Conservation (phyloP, 2,113 vertebrate genomes). For the Poecile atricapillus region DNA sequence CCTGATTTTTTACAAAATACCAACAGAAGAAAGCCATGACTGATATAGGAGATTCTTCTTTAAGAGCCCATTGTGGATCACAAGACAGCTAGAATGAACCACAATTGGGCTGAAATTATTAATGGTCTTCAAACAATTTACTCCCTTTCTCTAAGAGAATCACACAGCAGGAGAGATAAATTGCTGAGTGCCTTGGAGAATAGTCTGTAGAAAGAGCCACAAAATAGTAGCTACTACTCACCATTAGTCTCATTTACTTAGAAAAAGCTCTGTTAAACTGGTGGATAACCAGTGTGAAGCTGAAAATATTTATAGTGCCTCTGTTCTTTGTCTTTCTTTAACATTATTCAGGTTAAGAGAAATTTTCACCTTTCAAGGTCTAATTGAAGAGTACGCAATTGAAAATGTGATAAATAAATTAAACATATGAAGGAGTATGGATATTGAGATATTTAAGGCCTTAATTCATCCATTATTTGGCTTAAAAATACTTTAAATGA, state of each 20-base stretch:
- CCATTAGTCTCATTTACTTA: not conserved
- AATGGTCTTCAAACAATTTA: not conserved
- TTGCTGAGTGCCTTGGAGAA: not conserved
- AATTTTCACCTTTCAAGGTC: not conserved
- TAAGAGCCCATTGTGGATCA: not conserved
- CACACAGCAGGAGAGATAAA: not conserved
- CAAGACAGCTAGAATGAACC: not conserved
- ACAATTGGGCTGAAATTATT: not conserved
- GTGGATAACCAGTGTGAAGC: not conserved
- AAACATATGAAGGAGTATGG: not conserved
- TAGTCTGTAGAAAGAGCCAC: not conserved
- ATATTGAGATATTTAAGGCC: not conserved
- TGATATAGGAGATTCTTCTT: not conserved
- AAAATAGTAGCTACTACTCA: not conserved
- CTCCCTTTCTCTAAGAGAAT: not conserved
- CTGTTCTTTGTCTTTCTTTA: not conserved
- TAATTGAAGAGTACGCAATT: not conserved
- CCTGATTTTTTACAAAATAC: not conserved
- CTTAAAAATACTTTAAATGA: not conserved
- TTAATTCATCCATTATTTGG: not conserved
- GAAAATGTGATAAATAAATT: not conserved
- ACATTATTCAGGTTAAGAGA: not conserved
- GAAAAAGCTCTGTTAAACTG: not conserved
- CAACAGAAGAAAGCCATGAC: not conserved
- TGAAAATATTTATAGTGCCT: not conserved